Evolutionary conservation across 2,113 vertebrate genomes (phyloP).

Genomic region (Oncorhynchus clarkii): DNA sequence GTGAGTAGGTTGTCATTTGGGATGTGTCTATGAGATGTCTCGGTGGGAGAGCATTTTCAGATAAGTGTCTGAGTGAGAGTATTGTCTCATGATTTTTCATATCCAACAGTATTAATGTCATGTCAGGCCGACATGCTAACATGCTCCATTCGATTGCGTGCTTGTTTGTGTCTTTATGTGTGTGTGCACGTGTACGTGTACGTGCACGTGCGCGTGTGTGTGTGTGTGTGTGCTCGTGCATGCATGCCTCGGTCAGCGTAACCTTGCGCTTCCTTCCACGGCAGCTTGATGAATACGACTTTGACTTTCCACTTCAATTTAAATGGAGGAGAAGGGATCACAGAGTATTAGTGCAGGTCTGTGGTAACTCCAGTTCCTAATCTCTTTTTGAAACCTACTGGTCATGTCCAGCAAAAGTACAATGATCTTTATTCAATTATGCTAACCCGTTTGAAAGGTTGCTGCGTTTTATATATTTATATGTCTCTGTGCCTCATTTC

Average conservation of each 20-base stretch:
- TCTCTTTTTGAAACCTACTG: constrained; percentile 10
- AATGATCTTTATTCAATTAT: constrained; percentile 10
- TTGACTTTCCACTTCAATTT: constrained; percentile 26
- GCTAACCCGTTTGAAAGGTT: constrained; percentile 6
- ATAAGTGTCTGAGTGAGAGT: not conserved
- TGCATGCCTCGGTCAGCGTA: constrained; percentile 1
- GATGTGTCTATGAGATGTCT: not conserved
- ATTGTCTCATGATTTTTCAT: constrained; percentile 9
- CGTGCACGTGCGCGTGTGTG: no score
- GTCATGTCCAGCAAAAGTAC: constrained; percentile 16
- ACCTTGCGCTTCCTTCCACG: constrained; percentile 12
- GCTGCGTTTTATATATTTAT: not conserved
- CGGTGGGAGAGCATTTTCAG: not conserved
- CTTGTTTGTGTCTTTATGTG: no score
- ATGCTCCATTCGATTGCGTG: no score
- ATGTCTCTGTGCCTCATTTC: not conserved
- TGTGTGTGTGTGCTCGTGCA: no score
- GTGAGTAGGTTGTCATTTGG: no score
- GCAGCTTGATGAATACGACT: constrained; percentile 37
- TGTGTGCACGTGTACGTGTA: no score
- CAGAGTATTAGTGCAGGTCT: constrained; percentile 17
- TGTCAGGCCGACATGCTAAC: not conserved
- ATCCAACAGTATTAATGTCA: constrained; percentile 19
- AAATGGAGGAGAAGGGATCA: constrained; percentile 38
- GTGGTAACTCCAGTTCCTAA: constrained; percentile 4